A percentile compares a stretch with the other conserved stretches of the same genome.
Evolutionary conservation across 1,140 invertebrate species (phyloP).

Genomic region (Uloborus diversus): DNA sequence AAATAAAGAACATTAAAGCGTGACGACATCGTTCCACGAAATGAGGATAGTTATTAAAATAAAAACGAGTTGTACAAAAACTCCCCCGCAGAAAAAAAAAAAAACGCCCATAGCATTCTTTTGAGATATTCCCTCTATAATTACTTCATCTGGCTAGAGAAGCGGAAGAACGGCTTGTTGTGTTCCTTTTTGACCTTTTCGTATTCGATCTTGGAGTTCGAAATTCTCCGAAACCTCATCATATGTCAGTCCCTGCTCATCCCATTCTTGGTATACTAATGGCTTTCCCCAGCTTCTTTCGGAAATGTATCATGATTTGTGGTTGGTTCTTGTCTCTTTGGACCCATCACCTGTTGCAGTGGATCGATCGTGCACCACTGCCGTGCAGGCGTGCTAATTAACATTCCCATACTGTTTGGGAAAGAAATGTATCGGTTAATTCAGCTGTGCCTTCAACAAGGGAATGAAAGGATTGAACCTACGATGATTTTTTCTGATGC

Average conservation of each 20-base stretch:
- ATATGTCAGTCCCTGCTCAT: neutral
- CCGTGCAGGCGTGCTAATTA: conserved; percentile 1
- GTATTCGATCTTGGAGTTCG: neutral
- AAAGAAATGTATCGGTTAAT: neutral
- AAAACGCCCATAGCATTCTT: neutral
- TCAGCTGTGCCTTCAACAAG: too few species aligned
- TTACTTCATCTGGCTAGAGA: conserved; percentile 3
- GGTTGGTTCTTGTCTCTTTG: too few species aligned
- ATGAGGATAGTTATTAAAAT: conserved; percentile 33
- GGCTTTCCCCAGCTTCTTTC: neutral
- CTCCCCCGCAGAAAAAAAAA: conserved; percentile 21
- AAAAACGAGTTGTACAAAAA: conserved; percentile 4
- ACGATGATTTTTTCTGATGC: too few species aligned
- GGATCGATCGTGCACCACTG: neutral
- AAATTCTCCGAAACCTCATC: neutral
- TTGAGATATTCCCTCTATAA: neutral
- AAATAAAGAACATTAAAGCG: neutral
- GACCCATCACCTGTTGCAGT: conserved; percentile 5
- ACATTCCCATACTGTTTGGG: too few species aligned
- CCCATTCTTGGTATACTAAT: neutral
- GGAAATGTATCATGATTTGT: conserved; percentile 14
- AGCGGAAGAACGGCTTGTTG: neutral
- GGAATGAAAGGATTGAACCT: too few species aligned
- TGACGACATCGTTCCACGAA: neutral
- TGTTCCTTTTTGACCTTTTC: conserved; percentile 16